These are phyloP conservation scores for Leucophenga maculata DNA, from an alignment of 2,888 invertebrate genomes.

Conservation along the genomic window DNA sequence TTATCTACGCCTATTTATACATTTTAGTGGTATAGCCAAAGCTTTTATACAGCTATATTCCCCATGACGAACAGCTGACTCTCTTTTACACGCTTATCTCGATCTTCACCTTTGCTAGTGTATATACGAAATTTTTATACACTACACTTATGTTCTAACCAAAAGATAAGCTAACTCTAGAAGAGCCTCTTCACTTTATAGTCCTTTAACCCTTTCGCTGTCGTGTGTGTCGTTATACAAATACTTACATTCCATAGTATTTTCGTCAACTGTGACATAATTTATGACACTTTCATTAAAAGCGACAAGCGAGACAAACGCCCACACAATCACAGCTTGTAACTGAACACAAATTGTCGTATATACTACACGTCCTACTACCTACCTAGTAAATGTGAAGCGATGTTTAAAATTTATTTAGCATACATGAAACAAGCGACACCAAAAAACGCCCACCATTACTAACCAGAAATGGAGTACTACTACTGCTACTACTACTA, in stretches of 20 bases:
- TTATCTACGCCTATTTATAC: too few relatives aligned
- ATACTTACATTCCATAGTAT: slow-evolving; percentile 3
- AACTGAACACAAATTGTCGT: slow-evolving; percentile 49
- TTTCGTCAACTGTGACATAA: slow-evolving; percentile 70
- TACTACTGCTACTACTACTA: too few relatives aligned
- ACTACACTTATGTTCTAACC: too few relatives aligned
- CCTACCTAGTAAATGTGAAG: slow-evolving; percentile 24
- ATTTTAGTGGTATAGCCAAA: too few relatives aligned
- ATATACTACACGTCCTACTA: background rate
- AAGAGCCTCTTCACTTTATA: background rate
- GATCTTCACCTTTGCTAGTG: too few relatives aligned
- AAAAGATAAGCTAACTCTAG: too few relatives aligned
- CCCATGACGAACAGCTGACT: too few relatives aligned
- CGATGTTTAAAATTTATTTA: slow-evolving; percentile 50
- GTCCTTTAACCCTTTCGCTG: background rate
- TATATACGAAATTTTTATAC: too few relatives aligned
- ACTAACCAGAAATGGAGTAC: too few relatives aligned
- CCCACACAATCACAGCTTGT: slow-evolving; percentile 60
- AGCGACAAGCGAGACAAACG: slow-evolving; percentile 64
- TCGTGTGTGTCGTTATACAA: background rate
- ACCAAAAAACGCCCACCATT: too few relatives aligned
- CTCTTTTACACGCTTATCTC: too few relatives aligned
- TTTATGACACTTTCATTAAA: slow-evolving; percentile 71
- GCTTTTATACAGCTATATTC: too few relatives aligned
- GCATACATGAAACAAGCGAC: slow-evolving; percentile 30